Conservation (phyloP, 2,888 invertebrate genomes). For the Drosophila pseudotalamancana region DNA sequence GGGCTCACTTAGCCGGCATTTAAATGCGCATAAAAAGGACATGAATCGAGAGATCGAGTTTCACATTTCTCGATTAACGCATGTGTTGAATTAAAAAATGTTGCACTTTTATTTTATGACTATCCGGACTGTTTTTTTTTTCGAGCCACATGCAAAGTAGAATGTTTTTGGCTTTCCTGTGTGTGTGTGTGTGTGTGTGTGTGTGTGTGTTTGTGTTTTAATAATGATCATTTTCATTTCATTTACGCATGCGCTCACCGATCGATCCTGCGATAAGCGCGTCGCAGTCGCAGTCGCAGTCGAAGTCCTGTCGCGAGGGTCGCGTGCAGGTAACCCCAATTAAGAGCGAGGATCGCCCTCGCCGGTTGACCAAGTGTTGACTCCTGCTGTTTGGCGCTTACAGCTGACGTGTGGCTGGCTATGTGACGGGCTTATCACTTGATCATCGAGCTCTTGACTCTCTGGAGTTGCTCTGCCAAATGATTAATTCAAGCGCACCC, state of each 20-base stretch:
- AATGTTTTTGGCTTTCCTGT: slow-evolving; percentile 34
- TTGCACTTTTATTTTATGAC: slow-evolving; percentile 74
- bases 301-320: slow-evolving; percentile 45
- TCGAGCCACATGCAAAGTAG: slow-evolving; percentile 34
- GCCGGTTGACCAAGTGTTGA: slow-evolving; percentile 63
- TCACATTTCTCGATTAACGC: slow-evolving; percentile 77
- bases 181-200: background rate
- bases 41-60: slow-evolving; percentile 65
- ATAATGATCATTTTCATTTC: slow-evolving; percentile 83
- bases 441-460: slow-evolving; percentile 62
- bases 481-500: slow-evolving; percentile 74
- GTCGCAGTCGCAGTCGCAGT: slow-evolving; percentile 8
- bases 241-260: slow-evolving; percentile 73
- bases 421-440: slow-evolving; percentile 78
- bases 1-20: slow-evolving; percentile 67
- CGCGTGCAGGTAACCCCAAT: slow-evolving; percentile 53
- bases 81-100: slow-evolving; percentile 82
- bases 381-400: slow-evolving; percentile 83
- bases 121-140: background rate
- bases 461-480: slow-evolving; percentile 17
- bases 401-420: slow-evolving; percentile 82
- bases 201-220: slow-evolving; percentile 26
- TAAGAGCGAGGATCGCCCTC: slow-evolving; percentile 42
- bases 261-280: slow-evolving; percentile 60
- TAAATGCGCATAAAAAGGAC: slow-evolving; percentile 56